These are phyloP conservation scores for Apomyelois bistriatella DNA, from an alignment of 2,888 invertebrate genomes.

Conservation along the genomic window DNA sequence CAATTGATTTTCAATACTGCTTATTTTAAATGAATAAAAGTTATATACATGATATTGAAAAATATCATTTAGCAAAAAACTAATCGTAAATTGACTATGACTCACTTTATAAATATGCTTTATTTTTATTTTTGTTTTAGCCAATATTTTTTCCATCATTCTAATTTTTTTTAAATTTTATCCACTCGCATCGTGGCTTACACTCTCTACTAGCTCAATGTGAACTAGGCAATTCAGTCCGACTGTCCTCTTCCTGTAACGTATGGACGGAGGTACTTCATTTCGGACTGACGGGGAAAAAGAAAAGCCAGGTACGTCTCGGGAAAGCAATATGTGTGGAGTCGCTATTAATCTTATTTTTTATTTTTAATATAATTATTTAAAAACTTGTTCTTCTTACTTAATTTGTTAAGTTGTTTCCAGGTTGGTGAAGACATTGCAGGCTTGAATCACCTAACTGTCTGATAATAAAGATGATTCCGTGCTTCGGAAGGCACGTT, in stretches of 20 bases:
- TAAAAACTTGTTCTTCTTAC: too few relatives aligned
- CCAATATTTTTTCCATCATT: background rate
- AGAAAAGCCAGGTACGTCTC: conserved; percentile 59
- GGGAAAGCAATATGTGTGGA: conserved; percentile 38
- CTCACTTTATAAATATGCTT: background rate
- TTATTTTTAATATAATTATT: conserved; percentile 8
- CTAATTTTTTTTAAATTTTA: background rate
- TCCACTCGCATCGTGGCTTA: background rate
- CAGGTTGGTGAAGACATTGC: too few relatives aligned
- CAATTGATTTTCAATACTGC: too few relatives aligned
- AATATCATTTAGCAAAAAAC: too few relatives aligned
- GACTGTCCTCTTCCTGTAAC: conserved; percentile 69
- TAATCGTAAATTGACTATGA: background rate
- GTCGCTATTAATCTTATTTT: conserved; percentile 21
- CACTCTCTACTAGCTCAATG: background rate
- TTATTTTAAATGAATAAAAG: too few relatives aligned
- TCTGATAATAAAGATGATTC: too few relatives aligned
- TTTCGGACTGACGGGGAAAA: conserved; percentile 66
- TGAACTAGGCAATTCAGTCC: conserved; percentile 40
- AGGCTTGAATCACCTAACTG: too few relatives aligned
- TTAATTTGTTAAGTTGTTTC: too few relatives aligned
- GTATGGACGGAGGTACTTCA: conserved; percentile 70
- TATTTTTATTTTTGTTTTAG: background rate
- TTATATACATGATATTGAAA: too few relatives aligned
- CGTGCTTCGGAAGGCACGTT: too few relatives aligned